phyloP scores from a whole-genome alignment of 2,888 invertebrate genomes.

The Aphidius colemani region DNA sequence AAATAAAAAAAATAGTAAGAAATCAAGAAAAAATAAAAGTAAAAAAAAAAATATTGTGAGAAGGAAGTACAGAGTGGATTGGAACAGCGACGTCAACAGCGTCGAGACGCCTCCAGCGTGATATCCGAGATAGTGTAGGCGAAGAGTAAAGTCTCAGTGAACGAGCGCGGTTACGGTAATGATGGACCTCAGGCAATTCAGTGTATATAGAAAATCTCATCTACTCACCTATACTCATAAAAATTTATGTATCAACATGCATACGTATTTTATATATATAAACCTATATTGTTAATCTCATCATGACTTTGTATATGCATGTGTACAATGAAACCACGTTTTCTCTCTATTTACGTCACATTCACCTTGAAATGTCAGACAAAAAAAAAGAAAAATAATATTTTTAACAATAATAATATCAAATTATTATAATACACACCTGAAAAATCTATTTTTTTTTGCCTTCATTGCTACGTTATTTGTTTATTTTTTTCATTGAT shows the following conservation, averaged over 20 bases:
- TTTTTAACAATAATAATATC: background rate
- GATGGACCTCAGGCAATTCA: slow-evolving; percentile 15
- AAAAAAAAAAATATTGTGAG: slow-evolving; percentile 1
- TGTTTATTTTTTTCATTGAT: background rate
- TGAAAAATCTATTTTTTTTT: slow-evolving; percentile 1
- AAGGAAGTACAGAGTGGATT: slow-evolving; percentile 26
- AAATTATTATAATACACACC: slow-evolving; percentile 6
- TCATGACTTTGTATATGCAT: slow-evolving; percentile 5
- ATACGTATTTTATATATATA: background rate
- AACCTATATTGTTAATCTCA: background rate
- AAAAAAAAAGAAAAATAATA: background rate
- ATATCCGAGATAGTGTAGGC: slow-evolving; percentile 19
- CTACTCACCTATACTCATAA: background rate
- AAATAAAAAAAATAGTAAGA: slow-evolving; percentile 7
- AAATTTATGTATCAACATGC: background rate
- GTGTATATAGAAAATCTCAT: background rate
- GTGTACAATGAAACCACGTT: slow-evolving; percentile 14
- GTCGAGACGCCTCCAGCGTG: slow-evolving; percentile 24
- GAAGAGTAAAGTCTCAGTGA: slow-evolving; percentile 12
- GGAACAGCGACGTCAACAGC: slow-evolving; percentile 20
- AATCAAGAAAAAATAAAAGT: slow-evolving; percentile 3
- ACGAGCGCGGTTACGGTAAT: slow-evolving; percentile 20
- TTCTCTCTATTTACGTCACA: slow-evolving; percentile 1
- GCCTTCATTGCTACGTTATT: background rate
- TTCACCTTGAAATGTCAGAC: slow-evolving; percentile 9